These are phyloP conservation scores for Atlantisia rogersi DNA, from an alignment of 2,113 vertebrate genomes.

Conservation along the genomic window DNA sequence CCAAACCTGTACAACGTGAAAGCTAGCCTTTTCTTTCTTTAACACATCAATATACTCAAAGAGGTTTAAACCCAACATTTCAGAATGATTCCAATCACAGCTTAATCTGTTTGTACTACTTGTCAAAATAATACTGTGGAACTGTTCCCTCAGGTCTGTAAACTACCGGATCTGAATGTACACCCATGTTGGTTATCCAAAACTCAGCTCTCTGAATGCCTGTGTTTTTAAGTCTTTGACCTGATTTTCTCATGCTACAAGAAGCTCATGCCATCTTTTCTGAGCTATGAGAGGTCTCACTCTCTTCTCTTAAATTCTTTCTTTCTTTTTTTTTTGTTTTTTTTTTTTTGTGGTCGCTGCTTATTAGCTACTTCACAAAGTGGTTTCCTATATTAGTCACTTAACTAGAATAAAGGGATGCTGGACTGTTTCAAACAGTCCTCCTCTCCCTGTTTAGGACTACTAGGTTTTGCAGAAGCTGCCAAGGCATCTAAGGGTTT, in stretches of 20 bases:
- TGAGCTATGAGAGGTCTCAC: neutral
- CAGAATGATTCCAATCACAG: neutral
- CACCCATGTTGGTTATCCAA: neutral
- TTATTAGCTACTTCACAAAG: neutral
- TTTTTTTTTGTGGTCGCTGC: neutral
- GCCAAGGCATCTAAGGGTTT: conserved; percentile 2
- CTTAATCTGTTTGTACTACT: neutral
- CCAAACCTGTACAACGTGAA: neutral
- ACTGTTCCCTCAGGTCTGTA: neutral
- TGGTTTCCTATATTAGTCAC: neutral
- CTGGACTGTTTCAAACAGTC: neutral
- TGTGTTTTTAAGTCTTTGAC: neutral
- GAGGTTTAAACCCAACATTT: neutral
- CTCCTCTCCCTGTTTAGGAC: neutral
- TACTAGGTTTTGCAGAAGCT: conserved; percentile 1
- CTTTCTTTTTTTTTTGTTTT: neutral
- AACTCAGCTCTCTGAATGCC: neutral
- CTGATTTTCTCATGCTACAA: neutral
- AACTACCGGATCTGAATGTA: neutral
- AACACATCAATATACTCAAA: neutral
- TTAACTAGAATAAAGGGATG: neutral
- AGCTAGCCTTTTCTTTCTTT: neutral
- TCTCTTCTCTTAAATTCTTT: neutral
- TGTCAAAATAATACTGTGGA: neutral
- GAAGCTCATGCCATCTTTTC: neutral